Percentiles rank a stretch among this genome's conserved stretches.
Conservation (phyloP, 2,797 vertebrate genomes). For the Lacerta viridis region DNA sequence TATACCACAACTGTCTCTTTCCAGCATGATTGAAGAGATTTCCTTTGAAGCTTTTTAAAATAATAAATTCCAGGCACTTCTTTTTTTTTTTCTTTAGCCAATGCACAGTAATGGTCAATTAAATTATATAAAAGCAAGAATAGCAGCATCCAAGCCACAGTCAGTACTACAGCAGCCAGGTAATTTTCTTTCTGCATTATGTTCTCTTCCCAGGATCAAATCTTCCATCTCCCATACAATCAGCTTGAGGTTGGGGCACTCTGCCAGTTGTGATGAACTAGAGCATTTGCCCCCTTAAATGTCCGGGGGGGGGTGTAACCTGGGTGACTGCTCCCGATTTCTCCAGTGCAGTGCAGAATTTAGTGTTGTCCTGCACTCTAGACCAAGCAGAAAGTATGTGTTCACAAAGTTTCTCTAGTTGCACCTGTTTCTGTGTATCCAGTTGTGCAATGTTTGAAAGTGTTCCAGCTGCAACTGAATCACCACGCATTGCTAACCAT, state of each 20-base stretch:
- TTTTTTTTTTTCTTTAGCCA: accelerated
- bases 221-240: background rate
- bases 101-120: background rate
- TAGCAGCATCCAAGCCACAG: background rate
- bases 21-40: background rate
- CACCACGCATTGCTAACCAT: conserved; percentile 30
- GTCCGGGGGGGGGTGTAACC: background rate
- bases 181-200: background rate
- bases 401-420: conserved; percentile 1
- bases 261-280: background rate
- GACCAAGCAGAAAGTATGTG: background rate
- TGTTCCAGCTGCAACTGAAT: conserved; percentile 45
- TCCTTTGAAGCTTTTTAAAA: conserved; percentile 21
- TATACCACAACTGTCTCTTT: conserved; percentile 64
- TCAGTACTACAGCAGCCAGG: background rate
- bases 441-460: background rate
- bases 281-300: background rate
- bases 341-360: background rate
- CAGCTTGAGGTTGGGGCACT: background rate
- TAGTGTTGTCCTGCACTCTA: background rate
- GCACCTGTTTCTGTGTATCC: background rate
- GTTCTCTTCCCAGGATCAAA: background rate
- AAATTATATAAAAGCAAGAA: conserved; percentile 14
- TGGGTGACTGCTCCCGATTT: background rate
- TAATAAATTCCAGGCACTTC: background rate